Evolutionary conservation across 2,888 invertebrate species (phyloP).

Genomic region (Zeuzera pyrina): DNA sequence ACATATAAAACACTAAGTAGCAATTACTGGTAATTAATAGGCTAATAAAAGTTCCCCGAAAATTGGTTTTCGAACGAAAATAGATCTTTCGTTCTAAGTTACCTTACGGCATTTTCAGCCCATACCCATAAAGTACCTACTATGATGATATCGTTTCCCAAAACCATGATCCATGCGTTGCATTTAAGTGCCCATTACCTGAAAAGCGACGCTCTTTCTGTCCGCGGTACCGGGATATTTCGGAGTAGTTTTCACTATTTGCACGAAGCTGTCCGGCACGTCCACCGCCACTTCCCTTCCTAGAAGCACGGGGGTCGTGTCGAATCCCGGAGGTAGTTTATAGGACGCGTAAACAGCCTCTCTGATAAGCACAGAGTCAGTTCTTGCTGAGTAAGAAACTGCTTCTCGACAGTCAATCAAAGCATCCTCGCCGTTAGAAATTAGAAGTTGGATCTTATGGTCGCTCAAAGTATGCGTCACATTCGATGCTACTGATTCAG

Average conservation of each 20-base stretch:
- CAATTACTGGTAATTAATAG: no score
- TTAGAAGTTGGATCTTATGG: slow-evolving; percentile 59
- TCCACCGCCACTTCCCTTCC: slow-evolving; percentile 85
- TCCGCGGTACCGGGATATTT: slow-evolving; percentile 76
- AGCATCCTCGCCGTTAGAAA: slow-evolving; percentile 62
- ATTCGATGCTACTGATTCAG: slow-evolving; percentile 48
- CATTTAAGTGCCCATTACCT: slow-evolving; percentile 57
- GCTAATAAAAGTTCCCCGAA: no score
- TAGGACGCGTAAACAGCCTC: slow-evolving; percentile 65
- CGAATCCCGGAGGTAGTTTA: slow-evolving; percentile 60
- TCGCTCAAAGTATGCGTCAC: slow-evolving; percentile 46
- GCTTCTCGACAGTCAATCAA: slow-evolving; percentile 60
- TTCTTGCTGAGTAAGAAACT: slow-evolving; percentile 60
- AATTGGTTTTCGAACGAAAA: no score
- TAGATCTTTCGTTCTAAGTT: no score
- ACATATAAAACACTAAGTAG: no score
- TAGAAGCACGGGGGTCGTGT: slow-evolving; percentile 62
- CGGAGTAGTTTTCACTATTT: slow-evolving; percentile 82
- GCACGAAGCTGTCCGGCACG: slow-evolving; percentile 90
- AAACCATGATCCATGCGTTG: slow-evolving; percentile 1
- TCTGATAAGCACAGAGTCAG: slow-evolving; percentile 64
- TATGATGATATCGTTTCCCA: no score
- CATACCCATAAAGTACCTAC: no score
- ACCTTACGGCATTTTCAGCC: no score
- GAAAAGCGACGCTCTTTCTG: slow-evolving; percentile 63